Evolutionary conservation across 2,113 vertebrate genomes (phyloP).

Genomic region (Aix galericulata): DNA sequence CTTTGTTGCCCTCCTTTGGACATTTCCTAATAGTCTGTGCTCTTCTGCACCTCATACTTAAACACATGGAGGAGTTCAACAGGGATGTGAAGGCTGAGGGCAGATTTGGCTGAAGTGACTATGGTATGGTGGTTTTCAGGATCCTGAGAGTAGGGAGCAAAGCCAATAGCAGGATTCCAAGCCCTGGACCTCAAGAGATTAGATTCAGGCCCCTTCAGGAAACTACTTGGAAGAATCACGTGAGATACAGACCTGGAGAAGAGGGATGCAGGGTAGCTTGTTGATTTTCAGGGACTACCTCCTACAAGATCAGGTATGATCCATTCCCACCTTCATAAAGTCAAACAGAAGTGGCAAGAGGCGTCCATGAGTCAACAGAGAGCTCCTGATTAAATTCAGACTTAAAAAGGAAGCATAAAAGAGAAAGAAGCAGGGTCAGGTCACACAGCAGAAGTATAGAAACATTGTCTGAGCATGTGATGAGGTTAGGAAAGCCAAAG

Average conservation of each 20-base stretch:
- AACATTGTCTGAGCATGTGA: neutral
- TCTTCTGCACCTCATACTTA: neutral
- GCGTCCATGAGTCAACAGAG: neutral
- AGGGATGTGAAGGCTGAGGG: neutral
- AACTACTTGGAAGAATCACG: neutral
- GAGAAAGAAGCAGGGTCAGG: neutral
- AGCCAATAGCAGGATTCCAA: neutral
- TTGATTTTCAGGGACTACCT: neutral
- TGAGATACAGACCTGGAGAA: neutral
- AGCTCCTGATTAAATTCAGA: neutral
- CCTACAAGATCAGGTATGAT: neutral
- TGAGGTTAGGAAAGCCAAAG: neutral
- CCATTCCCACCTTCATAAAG: neutral
- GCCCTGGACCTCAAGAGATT: neutral
- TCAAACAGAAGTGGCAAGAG: neutral
- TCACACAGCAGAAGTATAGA: neutral
- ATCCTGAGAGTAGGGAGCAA: neutral
- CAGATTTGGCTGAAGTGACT: neutral
- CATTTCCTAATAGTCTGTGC: rapidly evolving
- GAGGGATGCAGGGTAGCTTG: neutral
- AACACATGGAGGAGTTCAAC: neutral
- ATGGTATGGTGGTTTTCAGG: neutral
- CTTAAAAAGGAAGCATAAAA: neutral
- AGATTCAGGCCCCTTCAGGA: neutral
- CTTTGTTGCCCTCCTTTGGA: neutral